These are phyloP conservation scores for Xestoiulus laeticollis DNA, from an alignment of 2,888 invertebrate genomes.

Conservation along the genomic window DNA sequence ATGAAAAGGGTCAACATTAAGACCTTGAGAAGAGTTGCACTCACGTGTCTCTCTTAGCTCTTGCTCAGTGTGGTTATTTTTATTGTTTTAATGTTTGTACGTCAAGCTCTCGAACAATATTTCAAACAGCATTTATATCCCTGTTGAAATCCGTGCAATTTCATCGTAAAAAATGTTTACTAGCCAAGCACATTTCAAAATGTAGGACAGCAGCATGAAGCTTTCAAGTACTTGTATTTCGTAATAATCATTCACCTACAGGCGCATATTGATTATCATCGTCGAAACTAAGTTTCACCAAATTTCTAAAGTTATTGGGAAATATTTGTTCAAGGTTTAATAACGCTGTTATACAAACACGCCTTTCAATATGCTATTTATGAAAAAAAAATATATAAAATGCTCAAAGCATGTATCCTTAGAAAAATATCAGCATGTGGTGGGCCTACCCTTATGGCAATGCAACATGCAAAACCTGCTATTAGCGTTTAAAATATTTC, in stretches of 20 bases:
- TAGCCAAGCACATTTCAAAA: not conserved
- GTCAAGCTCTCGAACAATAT: constrained; percentile 27
- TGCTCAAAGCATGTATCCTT: too few relatives aligned
- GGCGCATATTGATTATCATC: not conserved
- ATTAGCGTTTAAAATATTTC: too few relatives aligned
- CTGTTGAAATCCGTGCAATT: constrained; percentile 23
- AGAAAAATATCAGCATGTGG: too few relatives aligned
- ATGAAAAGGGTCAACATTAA: constrained; percentile 37
- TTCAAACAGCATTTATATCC: not conserved
- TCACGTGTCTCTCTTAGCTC: not conserved
- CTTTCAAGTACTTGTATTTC: constrained; percentile 7
- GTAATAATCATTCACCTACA: not conserved
- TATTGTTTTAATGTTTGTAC: constrained; percentile 37
- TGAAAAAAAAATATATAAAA: too few relatives aligned
- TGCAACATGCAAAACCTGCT: too few relatives aligned
- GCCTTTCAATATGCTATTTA: not conserved
- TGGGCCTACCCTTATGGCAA: too few relatives aligned
- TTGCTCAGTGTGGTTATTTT: not conserved
- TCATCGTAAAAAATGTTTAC: not conserved
- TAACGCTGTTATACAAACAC: not conserved
- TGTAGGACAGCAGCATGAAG: constrained; percentile 3
- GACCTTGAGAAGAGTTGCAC: constrained; percentile 37
- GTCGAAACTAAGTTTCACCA: not conserved
- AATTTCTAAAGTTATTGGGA: not conserved
- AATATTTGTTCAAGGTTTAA: not conserved